Evolutionary conservation across 2,113 vertebrate genomes (phyloP), one percentile per base, ranked within the genome.

Genomic region (Lagopus muta): DNA sequence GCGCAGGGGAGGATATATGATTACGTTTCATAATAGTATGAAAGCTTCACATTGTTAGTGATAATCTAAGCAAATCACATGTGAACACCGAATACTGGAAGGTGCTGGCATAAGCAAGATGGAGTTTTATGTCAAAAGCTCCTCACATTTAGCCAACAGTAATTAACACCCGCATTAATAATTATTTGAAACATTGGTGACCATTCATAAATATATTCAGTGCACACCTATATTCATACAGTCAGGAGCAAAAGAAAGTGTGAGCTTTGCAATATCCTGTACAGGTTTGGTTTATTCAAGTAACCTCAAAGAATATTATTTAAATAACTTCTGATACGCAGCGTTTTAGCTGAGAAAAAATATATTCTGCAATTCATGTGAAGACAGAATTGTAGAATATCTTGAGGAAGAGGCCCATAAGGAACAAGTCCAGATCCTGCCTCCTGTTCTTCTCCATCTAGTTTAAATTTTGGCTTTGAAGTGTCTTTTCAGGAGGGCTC

Each of bases 161-260:
- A 91, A 91, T 95, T 91, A 70, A n/a, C 42, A 84, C 13, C 32
- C 38, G 48, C 30, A 74, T 47, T 84, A 74, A 85, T 66, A 91
- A 74, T 2, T 11, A 67, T 38, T 38, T 28, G 70, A 82, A 87
- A 55, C 27, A 4, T 11, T 6, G 17, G 6, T n/a, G 69, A 67
- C n/a, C 57, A 45, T 78, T 86, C 79, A 40, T 6, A 82, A 71
- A 47, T 13, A 45, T 1, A 10, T 7, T 13, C 10, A 61, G 21
- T 11, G 6, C 14, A 40, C 13, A 0, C 6, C 45, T 45, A 62
- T 36, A 24, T 7, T 32, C 30, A 48, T 57, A 38, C 17, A 86
- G 64, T n/a, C 34, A 42, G 43, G 17, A 52, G 38, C 11, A 79
- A 70, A 78, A 43, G 32, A 50, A 75, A 80, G 24, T 0, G 0